Conservation (phyloP, 2,797 vertebrate species). For the Eurystomus glaucurus region DNA sequence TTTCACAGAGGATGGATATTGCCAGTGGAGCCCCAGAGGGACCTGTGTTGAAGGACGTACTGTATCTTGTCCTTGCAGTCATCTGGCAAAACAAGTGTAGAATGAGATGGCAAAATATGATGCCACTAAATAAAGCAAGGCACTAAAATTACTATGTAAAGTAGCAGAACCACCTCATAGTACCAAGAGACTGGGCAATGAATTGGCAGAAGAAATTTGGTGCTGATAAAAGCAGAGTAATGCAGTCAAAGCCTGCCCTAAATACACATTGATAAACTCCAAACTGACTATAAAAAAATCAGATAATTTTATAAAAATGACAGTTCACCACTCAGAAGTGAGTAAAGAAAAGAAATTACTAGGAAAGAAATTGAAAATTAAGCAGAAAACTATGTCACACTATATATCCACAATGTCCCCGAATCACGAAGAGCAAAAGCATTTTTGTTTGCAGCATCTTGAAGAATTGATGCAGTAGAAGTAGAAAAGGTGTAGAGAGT, state of each 20-base stretch:
- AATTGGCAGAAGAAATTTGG: not conserved
- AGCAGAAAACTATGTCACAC: fast-evolving
- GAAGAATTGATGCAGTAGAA: not conserved
- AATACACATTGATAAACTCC: not conserved
- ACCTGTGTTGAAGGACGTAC: not conserved
- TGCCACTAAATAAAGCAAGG: not conserved
- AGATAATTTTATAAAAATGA: not conserved
- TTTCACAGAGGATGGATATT: not conserved
- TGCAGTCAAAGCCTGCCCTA: not conserved
- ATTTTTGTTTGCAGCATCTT: not conserved
- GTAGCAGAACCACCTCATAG: not conserved
- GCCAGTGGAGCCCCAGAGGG: not conserved
- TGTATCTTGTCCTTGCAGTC: not conserved
- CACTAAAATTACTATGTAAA: not conserved
- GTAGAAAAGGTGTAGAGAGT: not conserved
- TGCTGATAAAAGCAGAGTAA: not conserved
- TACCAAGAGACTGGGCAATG: not conserved
- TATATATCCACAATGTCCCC: not conserved
- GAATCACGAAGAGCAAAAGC: not conserved
- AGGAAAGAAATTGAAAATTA: not conserved
- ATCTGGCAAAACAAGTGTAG: not conserved
- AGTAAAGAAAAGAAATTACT: not conserved
- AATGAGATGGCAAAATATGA: not conserved
- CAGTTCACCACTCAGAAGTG: not conserved
- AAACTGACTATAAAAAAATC: not conserved